phyloP scores from a whole-genome alignment of 1,140 invertebrate species.

The Drosophila rhopaloa region DNA sequence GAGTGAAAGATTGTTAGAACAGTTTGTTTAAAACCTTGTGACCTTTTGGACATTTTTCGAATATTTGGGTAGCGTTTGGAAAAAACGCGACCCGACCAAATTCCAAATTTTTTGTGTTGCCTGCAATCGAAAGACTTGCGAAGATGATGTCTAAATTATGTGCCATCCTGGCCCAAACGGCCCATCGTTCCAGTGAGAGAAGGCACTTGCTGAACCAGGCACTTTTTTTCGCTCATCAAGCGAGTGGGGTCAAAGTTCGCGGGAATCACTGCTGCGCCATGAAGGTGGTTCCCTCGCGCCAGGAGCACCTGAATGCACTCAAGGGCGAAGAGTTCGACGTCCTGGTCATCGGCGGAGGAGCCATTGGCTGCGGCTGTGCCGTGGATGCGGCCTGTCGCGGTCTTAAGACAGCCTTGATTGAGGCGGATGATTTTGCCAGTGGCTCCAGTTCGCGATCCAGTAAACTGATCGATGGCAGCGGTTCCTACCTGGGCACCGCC shows the following conservation, averaged over 20 bases:
- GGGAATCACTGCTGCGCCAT: constrained; percentile 2
- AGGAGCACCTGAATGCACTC: constrained; percentile 40
- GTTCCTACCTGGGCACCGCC: constrained; percentile 32
- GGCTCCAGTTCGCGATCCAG: constrained; percentile 59
- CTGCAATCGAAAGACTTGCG: not conserved
- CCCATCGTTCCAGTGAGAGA: not conserved
- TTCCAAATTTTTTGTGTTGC: constrained; percentile 32
- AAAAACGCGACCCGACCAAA: constrained; percentile 18
- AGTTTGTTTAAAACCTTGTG: not conserved
- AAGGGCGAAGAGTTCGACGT: constrained; percentile 90
- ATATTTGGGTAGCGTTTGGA: not conserved
- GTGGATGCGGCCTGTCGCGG: constrained; percentile 57
- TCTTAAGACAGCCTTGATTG: constrained; percentile 59
- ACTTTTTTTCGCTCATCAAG: not conserved
- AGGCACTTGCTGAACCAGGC: constrained; percentile 2
- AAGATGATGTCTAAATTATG: constrained; percentile 24
- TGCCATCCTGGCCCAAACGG: not conserved
- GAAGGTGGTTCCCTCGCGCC: constrained; percentile 36
- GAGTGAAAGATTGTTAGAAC: not conserved
- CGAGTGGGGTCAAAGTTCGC: not conserved
- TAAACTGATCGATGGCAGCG: constrained; percentile 60
- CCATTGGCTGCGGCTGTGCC: constrained; percentile 94
- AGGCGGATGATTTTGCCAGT: constrained; percentile 54
- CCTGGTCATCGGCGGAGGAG: constrained; percentile 97
- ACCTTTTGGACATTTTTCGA: not conserved